These are phyloP conservation scores for Aphaenogaster floridana DNA, from an alignment of 1,140 invertebrate genomes.

Conservation along the genomic window DNA sequence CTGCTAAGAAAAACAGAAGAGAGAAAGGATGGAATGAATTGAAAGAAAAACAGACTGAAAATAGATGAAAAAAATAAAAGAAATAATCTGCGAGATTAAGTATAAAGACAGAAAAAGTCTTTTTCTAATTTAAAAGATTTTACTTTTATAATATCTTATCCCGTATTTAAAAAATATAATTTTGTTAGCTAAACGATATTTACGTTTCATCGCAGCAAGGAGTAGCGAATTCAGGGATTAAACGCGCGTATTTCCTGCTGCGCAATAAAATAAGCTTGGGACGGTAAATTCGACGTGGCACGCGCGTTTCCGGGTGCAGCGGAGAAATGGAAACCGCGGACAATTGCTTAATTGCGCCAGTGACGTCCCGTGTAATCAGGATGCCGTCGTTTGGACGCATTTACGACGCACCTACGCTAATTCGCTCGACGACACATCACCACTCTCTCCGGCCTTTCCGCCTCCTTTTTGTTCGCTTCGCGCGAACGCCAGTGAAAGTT, in stretches of 20 bases:
- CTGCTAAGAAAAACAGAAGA: no score
- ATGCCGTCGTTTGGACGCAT: slow-evolving; percentile 84
- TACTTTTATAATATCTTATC: neutral
- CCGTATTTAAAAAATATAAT: neutral
- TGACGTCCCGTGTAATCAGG: slow-evolving; percentile 83
- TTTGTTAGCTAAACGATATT: neutral
- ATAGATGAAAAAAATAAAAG: neutral
- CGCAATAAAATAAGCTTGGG: slow-evolving; percentile 1
- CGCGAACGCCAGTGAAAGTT: neutral
- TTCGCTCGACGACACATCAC: slow-evolving; percentile 62
- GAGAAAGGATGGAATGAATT: neutral
- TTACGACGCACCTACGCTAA: slow-evolving; percentile 84
- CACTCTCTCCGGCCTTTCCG: neutral
- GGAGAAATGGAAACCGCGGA: slow-evolving; percentile 83
- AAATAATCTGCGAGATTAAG: neutral
- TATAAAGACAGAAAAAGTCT: neutral
- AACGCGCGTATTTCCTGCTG: neutral
- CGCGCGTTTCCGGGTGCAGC: slow-evolving; percentile 73
- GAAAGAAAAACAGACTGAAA: neutral
- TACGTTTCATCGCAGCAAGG: neutral
- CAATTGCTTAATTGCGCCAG: slow-evolving; percentile 85
- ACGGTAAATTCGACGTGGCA: slow-evolving; percentile 54
- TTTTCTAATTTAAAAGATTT: neutral
- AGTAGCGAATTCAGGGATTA: slow-evolving; percentile 14
- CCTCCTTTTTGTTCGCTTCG: neutral